Conservation (phyloP, 2,888 invertebrate genomes). For the Drepanosiphum platanoidis region DNA sequence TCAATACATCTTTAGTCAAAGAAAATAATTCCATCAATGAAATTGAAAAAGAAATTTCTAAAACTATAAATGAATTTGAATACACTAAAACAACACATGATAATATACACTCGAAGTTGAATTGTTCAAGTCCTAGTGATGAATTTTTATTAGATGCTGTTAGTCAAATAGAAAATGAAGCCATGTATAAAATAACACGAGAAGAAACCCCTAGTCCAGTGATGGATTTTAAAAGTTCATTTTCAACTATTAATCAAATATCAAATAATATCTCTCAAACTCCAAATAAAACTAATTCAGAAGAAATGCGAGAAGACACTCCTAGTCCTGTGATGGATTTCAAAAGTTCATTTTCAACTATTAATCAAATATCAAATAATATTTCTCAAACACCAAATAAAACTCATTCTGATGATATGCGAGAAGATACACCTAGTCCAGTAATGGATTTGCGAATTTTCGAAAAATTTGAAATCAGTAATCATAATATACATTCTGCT, state of each 20-base stretch:
- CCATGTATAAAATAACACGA: background rate
- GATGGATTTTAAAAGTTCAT: slow-evolving; percentile 6
- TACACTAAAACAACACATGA: background rate
- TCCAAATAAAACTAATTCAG: background rate
- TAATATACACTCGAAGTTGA: background rate
- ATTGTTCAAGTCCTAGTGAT: slow-evolving; percentile 40
- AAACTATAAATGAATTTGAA: background rate
- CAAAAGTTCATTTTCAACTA: background rate
- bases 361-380: background rate
- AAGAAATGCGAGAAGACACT: slow-evolving; percentile 2
- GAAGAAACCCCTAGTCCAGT: slow-evolving; percentile 14
- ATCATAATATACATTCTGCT: background rate
- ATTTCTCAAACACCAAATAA: background rate
- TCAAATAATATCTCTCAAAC: background rate
- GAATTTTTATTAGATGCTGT: slow-evolving; percentile 33
- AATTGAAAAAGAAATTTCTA: background rate
- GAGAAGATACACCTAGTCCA: slow-evolving; percentile 54
- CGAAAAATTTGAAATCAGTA: background rate
- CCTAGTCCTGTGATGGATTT: slow-evolving; percentile 17
- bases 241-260: background rate
- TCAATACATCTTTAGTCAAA: background rate
- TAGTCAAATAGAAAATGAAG: slow-evolving; percentile 19
- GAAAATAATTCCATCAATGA: background rate
- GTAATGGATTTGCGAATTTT: slow-evolving; percentile 20
- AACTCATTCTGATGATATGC: background rate